These are phyloP conservation scores for Hydrotaea diabolus DNA, from an alignment of 2,888 invertebrate genomes.

Conservation along the genomic window DNA sequence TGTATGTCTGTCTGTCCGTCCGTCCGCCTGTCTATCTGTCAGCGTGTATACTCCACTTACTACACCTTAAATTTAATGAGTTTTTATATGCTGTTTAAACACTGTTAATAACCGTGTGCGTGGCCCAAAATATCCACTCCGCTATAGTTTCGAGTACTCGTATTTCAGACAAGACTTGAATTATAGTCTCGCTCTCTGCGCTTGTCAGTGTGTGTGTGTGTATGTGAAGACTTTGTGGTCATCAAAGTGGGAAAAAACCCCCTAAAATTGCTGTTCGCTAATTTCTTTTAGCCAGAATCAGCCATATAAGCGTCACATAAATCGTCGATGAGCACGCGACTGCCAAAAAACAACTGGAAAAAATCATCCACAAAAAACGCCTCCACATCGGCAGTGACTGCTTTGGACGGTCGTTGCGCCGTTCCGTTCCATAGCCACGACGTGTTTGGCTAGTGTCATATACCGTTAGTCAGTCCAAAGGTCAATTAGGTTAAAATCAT, in stretches of 20 bases:
- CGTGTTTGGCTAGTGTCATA: slow-evolving; percentile 45
- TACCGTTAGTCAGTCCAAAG: slow-evolving; percentile 55
- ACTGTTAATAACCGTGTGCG: slow-evolving; percentile 68
- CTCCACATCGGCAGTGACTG: slow-evolving; percentile 25
- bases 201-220: too few relatives aligned
- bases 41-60: slow-evolving; percentile 24
- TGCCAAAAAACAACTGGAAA: slow-evolving; percentile 14
- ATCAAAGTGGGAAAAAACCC: slow-evolving; percentile 8
- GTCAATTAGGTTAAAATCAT: slow-evolving; percentile 68
- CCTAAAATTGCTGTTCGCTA: slow-evolving; percentile 16
- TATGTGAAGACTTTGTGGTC: slow-evolving; percentile 12
- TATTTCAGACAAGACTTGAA: slow-evolving; percentile 12
- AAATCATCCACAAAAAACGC: slow-evolving; percentile 31
- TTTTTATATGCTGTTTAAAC: slow-evolving; percentile 69
- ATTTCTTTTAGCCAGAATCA: slow-evolving; percentile 13
- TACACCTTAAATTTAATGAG: slow-evolving; percentile 59
- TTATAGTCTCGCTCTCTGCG: neutral
- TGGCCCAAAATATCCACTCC: slow-evolving; percentile 29
- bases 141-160: neutral
- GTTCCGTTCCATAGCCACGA: neutral
- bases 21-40: slow-evolving; percentile 29
- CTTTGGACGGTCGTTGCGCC: neutral
- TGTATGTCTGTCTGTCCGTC: too few relatives aligned
- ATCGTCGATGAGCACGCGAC: slow-evolving; percentile 70
- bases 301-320: slow-evolving; percentile 57